These are phyloP conservation scores for Muscicapa striata DNA, from an alignment of 2,797 vertebrate species.

Conservation along the genomic window DNA sequence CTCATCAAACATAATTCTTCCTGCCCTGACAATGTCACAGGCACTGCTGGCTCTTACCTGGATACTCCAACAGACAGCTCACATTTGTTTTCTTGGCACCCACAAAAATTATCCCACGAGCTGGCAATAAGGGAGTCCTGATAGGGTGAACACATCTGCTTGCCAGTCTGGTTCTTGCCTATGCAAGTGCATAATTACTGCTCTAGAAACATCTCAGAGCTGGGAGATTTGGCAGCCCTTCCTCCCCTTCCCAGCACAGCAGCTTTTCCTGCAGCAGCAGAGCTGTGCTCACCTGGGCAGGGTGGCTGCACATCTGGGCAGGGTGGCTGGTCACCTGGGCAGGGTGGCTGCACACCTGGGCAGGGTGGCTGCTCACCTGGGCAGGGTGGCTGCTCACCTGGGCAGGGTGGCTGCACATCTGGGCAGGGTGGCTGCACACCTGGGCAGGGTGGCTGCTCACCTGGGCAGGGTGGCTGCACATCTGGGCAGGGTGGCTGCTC, in stretches of 20 bases:
- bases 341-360: too few relatives aligned
- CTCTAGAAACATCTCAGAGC: slow-evolving; percentile 45
- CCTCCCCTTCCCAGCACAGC: not conserved
- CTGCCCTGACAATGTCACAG: not conserved
- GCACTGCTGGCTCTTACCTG: not conserved
- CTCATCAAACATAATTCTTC: not conserved
- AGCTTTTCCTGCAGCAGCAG: not conserved
- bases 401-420: too few relatives aligned
- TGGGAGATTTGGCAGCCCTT: slow-evolving; percentile 16
- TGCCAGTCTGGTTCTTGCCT: slow-evolving; percentile 29
- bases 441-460: too few relatives aligned
- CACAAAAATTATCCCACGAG: not conserved
- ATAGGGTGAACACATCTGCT: not conserved
- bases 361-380: too few relatives aligned
- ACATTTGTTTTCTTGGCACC: slow-evolving; percentile 25
- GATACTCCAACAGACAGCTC: not conserved
- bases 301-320: not conserved
- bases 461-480: too few relatives aligned
- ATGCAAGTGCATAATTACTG: slow-evolving; percentile 1
- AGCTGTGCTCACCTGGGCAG: not conserved
- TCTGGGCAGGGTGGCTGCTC: too few relatives aligned
- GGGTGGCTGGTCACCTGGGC: too few relatives aligned
- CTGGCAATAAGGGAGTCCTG: slow-evolving; percentile 6
- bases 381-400: too few relatives aligned
- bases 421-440: too few relatives aligned